A percentile compares a stretch with the other conserved stretches of the same genome.
These are phyloP conservation scores for Mola mola DNA, from an alignment of 2,113 vertebrate genomes.

Conservation along the genomic window DNA sequence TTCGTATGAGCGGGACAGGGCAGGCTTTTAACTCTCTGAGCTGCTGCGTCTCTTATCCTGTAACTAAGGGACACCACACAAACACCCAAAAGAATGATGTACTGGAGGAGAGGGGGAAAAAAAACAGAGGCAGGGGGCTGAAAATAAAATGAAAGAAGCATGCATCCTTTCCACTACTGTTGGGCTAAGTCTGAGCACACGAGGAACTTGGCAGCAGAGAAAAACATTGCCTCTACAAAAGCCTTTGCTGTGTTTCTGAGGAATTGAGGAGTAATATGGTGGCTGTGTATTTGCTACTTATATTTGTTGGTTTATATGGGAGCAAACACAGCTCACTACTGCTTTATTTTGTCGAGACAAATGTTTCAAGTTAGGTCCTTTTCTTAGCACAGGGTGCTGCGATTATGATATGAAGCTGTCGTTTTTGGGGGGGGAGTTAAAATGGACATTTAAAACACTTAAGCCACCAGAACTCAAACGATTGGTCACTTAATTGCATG, in stretches of 20 bases:
- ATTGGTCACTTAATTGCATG: neutral
- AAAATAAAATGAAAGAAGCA: slow-evolving; percentile 78
- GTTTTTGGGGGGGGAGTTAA: neutral
- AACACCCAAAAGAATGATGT: slow-evolving; percentile 83
- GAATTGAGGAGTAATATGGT: slow-evolving; percentile 48
- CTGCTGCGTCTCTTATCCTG: slow-evolving; percentile 71
- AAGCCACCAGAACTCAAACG: neutral
- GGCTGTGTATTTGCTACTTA: slow-evolving; percentile 50
- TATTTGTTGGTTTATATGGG: slow-evolving; percentile 48
- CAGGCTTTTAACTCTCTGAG: slow-evolving; percentile 80
- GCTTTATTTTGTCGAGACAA: slow-evolving; percentile 34
- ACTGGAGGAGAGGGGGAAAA: slow-evolving; percentile 57
- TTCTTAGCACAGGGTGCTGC: slow-evolving; percentile 22
- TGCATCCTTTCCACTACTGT: slow-evolving; percentile 67
- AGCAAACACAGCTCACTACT: slow-evolving; percentile 3
- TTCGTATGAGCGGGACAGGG: slow-evolving; percentile 76
- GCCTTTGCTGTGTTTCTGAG: slow-evolving; percentile 56
- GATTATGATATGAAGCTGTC: neutral
- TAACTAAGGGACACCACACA: slow-evolving; percentile 81
- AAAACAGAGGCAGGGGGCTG: slow-evolving; percentile 55
- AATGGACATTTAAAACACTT: slow-evolving; percentile 11
- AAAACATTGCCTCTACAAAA: slow-evolving; percentile 60
- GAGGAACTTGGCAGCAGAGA: slow-evolving; percentile 59
- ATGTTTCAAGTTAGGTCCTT: slow-evolving; percentile 35
- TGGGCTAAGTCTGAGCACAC: slow-evolving; percentile 63